These are phyloP conservation scores for Ciconia boyciana DNA, from an alignment of 2,113 vertebrate species.

Conservation along the genomic window DNA sequence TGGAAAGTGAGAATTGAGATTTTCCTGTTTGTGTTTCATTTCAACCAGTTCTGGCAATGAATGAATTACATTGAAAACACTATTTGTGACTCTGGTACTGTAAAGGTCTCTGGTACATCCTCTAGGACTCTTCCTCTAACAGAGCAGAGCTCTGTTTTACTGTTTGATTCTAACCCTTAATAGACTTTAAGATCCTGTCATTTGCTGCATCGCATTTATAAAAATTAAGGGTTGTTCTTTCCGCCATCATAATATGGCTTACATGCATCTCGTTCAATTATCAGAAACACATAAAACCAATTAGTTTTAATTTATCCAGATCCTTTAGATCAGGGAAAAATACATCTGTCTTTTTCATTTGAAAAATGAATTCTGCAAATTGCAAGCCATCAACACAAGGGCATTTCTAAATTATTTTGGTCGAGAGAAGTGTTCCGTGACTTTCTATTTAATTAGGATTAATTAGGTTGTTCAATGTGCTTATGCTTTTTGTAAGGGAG, in stretches of 20 bases:
- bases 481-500: not conserved
- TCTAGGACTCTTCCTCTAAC: not conserved
- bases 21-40: not conserved
- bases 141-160: not conserved
- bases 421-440: constrained; percentile 17
- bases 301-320: constrained; percentile 31
- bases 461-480: constrained; percentile 23
- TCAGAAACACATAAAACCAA: constrained; percentile 25
- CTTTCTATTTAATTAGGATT: constrained; percentile 43
- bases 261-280: constrained; percentile 19
- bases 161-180: not conserved
- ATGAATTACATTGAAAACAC: not conserved
- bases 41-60: not conserved
- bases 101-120: not conserved
- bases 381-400: constrained; percentile 36
- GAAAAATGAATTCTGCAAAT: constrained; percentile 20
- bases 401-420: constrained; percentile 52
- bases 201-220: constrained; percentile 11
- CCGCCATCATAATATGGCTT: not conserved
- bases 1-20: not conserved
- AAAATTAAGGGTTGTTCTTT: constrained; percentile 29
- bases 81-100: not conserved
- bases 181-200: not conserved
- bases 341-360: not conserved
- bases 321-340: constrained; percentile 5